Percentiles rank a stretch among this genome's conserved stretches.
Evolutionary conservation across 2,888 invertebrate species (phyloP).

Genomic region (Plagodis dolabraria): DNA sequence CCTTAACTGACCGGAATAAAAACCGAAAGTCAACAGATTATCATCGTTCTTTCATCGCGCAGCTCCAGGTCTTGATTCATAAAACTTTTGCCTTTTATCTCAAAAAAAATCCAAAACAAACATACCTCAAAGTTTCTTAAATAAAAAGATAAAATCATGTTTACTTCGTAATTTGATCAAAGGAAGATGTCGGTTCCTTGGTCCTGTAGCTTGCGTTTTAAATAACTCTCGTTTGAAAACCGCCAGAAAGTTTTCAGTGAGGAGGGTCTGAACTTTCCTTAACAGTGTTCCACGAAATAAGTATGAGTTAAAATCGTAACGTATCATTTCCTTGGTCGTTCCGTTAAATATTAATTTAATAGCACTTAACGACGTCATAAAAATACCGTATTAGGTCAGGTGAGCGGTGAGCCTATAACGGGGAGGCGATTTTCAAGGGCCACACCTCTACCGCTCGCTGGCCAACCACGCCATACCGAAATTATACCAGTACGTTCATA

Average conservation of each 20-base stretch:
- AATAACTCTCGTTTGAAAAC: slow-evolving; percentile 10
- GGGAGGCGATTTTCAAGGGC: slow-evolving; percentile 43
- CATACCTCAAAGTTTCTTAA: slow-evolving; percentile 10
- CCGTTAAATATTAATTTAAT: slow-evolving; percentile 32
- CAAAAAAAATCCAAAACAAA: slow-evolving; percentile 5
- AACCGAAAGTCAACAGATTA: no score
- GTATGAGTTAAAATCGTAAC: slow-evolving; percentile 6
- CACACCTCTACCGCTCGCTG: slow-evolving; percentile 54
- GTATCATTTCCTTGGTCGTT: slow-evolving; percentile 11
- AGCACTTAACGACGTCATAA: slow-evolving; percentile 50
- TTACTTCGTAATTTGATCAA: slow-evolving; percentile 13
- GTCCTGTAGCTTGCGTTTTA: slow-evolving; percentile 2
- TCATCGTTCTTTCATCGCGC: no score
- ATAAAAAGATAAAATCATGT: slow-evolving; percentile 12
- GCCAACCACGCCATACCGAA: slow-evolving; percentile 48
- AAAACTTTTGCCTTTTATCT: slow-evolving; percentile 18
- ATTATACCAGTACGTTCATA: slow-evolving; percentile 42
- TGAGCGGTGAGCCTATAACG: slow-evolving; percentile 45
- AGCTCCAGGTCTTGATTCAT: slow-evolving; percentile 4
- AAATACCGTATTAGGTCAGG: slow-evolving; percentile 40
- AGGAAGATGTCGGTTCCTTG: slow-evolving; percentile 6
- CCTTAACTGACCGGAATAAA: no score
- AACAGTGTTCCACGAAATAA: slow-evolving; percentile 1
- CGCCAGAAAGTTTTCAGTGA: slow-evolving; percentile 8
- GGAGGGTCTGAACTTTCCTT: slow-evolving; percentile 2